A percentile compares a stretch with the other conserved stretches of the same genome.
These are phyloP conservation scores for Trichogramma evanescens DNA, from an alignment of 2,888 invertebrate genomes.

Conservation along the genomic window DNA sequence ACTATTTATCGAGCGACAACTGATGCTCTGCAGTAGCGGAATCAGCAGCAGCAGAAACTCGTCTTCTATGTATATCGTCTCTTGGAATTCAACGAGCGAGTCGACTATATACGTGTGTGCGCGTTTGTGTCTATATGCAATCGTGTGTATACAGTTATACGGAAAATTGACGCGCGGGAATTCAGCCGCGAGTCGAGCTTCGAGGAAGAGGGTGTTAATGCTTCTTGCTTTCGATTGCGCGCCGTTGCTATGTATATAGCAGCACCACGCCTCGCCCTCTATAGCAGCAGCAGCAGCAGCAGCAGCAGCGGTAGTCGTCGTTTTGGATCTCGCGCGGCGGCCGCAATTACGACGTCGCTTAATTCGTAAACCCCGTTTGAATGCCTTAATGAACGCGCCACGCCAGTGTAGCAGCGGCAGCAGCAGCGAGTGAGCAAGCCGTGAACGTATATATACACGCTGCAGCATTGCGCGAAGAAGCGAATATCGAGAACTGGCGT, in stretches of 20 bases:
- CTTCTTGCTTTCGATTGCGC: slow-evolving; percentile 9
- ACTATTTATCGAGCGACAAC: too few species aligned
- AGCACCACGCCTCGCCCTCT: neutral
- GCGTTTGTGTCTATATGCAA: too few species aligned
- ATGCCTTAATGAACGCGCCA: slow-evolving; percentile 30
- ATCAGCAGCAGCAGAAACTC: too few species aligned
- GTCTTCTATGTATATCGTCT: neutral
- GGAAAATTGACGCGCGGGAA: slow-evolving; percentile 14
- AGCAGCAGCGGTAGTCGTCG: slow-evolving; percentile 19
- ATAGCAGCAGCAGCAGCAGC: slow-evolving; percentile 2
- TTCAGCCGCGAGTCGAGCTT: neutral
- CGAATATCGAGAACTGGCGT: neutral
- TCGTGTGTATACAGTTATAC: too few species aligned
- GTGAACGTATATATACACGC: too few species aligned
- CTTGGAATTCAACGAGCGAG: slow-evolving; percentile 13
- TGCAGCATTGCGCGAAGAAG: neutral
- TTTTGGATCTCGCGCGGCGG: slow-evolving; percentile 25
- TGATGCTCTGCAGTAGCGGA: too few species aligned
- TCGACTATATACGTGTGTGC: neutral
- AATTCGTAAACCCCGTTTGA: slow-evolving; percentile 33
- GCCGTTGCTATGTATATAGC: neutral
- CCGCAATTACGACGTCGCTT: slow-evolving; percentile 31
- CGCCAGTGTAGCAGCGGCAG: slow-evolving; percentile 23
- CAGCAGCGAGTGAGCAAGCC: slow-evolving; percentile 2
- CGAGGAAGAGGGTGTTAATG: slow-evolving; percentile 11